These are phyloP conservation scores for Cyclargus thomasi DNA, from an alignment of 1,140 invertebrate genomes.

Conservation along the genomic window DNA sequence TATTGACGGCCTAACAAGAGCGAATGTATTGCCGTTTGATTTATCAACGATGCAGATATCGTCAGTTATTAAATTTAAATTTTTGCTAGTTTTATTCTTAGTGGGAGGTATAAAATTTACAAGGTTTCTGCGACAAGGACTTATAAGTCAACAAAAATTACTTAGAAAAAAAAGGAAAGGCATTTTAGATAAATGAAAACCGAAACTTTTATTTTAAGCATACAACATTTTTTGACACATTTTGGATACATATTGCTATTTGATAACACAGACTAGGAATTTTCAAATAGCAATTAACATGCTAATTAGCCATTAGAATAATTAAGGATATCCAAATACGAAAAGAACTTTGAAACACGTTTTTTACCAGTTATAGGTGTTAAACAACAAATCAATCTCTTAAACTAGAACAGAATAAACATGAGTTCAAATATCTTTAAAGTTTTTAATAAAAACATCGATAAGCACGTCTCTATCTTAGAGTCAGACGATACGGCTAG, in stretches of 20 bases:
- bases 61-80: not conserved
- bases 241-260: too few relatives aligned
- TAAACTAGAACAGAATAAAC: too few relatives aligned
- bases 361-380: too few relatives aligned
- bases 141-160: not conserved
- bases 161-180: not conserved
- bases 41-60: not conserved
- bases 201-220: not conserved
- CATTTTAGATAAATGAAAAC: not conserved
- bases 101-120: too few relatives aligned
- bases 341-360: too few relatives aligned
- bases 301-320: too few relatives aligned
- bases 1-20: not conserved
- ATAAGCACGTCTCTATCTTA: not conserved
- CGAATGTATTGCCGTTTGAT: not conserved
- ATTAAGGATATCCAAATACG: too few relatives aligned
- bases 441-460: not conserved
- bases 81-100: too few relatives aligned
- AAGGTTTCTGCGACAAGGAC: not conserved
- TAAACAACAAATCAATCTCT: too few relatives aligned
- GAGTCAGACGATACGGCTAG: conserved; percentile 22
- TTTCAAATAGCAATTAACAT: too few relatives aligned
- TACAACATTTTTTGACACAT: not conserved
- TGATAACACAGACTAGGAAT: too few relatives aligned
- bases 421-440: not conserved